These are phyloP conservation scores for Eurytoma adleriae DNA, from an alignment of 2,888 invertebrate genomes.

Conservation along the genomic window DNA sequence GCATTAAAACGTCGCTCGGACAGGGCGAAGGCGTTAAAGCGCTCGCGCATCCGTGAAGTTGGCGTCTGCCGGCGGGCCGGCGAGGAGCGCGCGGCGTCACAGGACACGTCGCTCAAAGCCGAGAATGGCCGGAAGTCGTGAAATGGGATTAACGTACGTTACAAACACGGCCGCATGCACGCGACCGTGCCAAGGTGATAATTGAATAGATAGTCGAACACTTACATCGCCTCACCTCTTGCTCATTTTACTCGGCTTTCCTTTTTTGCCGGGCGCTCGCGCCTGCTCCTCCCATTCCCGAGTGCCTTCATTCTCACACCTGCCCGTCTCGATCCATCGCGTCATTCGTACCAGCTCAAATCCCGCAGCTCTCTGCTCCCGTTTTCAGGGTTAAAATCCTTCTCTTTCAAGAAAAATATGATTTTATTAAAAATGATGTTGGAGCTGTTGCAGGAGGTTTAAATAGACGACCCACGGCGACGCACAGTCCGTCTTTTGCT, in stretches of 20 bases:
- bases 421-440: no score
- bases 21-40: constrained; percentile 56
- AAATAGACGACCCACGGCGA: no score
- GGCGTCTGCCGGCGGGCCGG: constrained; percentile 28
- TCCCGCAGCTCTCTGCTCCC: no score
- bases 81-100: constrained; percentile 1
- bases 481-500: background rate
- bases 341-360: background rate
- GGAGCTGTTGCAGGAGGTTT: no score
- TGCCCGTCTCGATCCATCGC: background rate
- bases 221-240: constrained; percentile 52
- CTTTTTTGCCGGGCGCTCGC: background rate
- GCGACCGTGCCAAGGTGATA: constrained; percentile 71
- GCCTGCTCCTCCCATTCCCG: background rate
- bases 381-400: background rate
- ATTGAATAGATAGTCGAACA: constrained; percentile 73
- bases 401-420: no score
- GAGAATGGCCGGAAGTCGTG: constrained; percentile 75
- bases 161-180: constrained; percentile 64
- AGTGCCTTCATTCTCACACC: constrained; percentile 34
- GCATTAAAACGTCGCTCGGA: constrained; percentile 64
- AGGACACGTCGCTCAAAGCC: constrained; percentile 62
- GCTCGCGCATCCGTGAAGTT: constrained; percentile 69
- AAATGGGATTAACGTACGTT: constrained; percentile 72
- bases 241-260: constrained; percentile 44